Conservation (phyloP, 2,113 vertebrate genomes). For the Enhydra lutris region DNA sequence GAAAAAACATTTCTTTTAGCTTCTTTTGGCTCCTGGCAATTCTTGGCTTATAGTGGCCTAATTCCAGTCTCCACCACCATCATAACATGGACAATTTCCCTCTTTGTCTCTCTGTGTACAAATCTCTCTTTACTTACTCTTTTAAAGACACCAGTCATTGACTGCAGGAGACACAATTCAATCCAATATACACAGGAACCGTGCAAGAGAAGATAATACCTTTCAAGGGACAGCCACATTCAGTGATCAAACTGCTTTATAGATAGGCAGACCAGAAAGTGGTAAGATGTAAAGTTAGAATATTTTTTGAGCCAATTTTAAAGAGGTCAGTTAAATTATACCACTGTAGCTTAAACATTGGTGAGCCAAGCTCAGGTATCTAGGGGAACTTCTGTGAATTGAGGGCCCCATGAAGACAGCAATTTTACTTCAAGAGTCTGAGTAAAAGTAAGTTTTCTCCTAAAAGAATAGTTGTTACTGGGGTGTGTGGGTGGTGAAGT, state of each 20-base stretch:
- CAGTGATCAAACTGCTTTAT: background rate
- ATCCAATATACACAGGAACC: background rate
- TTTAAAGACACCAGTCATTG: background rate
- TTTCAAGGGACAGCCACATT: background rate
- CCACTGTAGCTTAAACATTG: background rate
- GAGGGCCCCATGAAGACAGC: background rate
- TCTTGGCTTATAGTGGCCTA: background rate
- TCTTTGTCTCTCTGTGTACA: background rate
- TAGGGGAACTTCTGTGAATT: background rate
- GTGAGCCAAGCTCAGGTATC: background rate
- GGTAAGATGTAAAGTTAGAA: background rate
- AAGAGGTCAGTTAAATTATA: background rate
- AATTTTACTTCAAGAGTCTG: background rate
- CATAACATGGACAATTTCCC: background rate
- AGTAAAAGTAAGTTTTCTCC: background rate
- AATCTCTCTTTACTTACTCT: background rate
- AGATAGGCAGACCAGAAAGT: background rate
- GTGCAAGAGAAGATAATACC: background rate
- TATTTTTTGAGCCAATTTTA: background rate
- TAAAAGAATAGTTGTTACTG: background rate
- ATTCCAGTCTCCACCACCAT: background rate
- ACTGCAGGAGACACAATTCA: background rate
- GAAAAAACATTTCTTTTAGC: background rate
- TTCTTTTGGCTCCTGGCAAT: background rate
- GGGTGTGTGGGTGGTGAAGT: background rate